Evolutionary conservation across 2,113 vertebrate genomes (phyloP), one percentile per base, ranked within the genome.

Genomic region (Rhinolophus sinicus): DNA sequence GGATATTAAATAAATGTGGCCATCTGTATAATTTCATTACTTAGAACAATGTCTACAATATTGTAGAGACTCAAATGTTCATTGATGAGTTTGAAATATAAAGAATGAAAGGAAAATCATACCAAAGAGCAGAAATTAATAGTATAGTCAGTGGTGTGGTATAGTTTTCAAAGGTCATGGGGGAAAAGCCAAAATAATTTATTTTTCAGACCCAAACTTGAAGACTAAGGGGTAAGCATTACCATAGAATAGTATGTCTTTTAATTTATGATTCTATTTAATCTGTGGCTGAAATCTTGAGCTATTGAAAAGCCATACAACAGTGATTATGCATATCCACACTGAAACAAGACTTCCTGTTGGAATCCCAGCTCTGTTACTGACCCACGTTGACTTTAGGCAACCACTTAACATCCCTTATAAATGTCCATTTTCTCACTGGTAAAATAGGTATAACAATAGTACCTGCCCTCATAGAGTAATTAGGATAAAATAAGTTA

Each of bases 251-350:
- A 38, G 54, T 28, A 76, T 77, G 50, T 89, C 60, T 92, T 70
- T 96, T 58, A 67, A 35, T 75, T 80, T 21, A 85, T 24, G 18
- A 84, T 56, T 75, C 15, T 76, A 60, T 81, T 44, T 95, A 82
- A 95, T 90, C 75, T 76, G 40, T 96, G 52, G 81, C 73, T 90
- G 86, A 95, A 93, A 73, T 12, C 40, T 75, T 90, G 50, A 80
- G 38, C 78, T 52, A 65, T 21, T 47, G 64, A 62, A 33, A 78
- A 65, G 72, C 54, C 70, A 47, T 24, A 54, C 30, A 30, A 56
- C 2, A 89, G n/a, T 21, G 30, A 52, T 35, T 56, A 56, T 18
- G 22, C 58, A 54, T 38, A 38, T 47, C 16, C 10, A 44, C n/a
- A 70, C 40, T 62, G 58, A 87, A 87, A 50, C 50, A 44, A 75